Conservation (phyloP, 2,113 vertebrate genomes). For the Chitala chitala region DNA sequence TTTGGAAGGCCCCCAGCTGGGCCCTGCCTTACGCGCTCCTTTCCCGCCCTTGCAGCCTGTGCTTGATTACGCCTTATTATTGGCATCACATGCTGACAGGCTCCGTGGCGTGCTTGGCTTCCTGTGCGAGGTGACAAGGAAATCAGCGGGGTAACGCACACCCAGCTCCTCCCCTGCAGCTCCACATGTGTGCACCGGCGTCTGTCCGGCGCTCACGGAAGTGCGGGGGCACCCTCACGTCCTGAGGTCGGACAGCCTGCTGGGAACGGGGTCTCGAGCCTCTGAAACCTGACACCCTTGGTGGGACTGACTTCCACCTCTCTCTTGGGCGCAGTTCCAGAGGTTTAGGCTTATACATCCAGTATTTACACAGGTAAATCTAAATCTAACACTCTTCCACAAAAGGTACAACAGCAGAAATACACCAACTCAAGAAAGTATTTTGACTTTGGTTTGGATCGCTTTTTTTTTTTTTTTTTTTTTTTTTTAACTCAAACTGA, state of each 20-base stretch:
- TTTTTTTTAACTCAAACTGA: background rate
- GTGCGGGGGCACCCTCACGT: no score
- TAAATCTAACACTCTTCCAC: background rate
- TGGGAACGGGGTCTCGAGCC: conserved; percentile 12
- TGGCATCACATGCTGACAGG: conserved; percentile 68
- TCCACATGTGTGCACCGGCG: conserved; percentile 62
- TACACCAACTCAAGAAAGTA: no score
- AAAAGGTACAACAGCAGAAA: background rate
- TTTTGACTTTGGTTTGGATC: no score
- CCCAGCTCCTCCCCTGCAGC: conserved; percentile 58
- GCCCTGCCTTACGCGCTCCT: background rate
- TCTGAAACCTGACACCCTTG: background rate
- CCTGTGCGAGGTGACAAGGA: conserved; percentile 68
- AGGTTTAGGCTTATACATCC: background rate
- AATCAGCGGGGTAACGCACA: conserved; percentile 64
- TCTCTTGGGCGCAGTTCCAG: background rate
- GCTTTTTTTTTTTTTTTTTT: no score
- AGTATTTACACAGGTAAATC: background rate
- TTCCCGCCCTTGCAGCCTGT: conserved; percentile 49
- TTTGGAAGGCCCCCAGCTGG: conserved; percentile 26
- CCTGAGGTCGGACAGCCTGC: conserved; percentile 36
- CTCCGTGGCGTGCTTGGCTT: conserved; percentile 57
- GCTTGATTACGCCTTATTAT: conserved; percentile 70
- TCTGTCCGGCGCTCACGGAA: conserved; percentile 53
- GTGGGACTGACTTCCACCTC: background rate